A percentile compares a stretch with the other conserved stretches of the same genome.
Conservation (phyloP, 2,113 vertebrate species). For the Elanus axillaris region DNA sequence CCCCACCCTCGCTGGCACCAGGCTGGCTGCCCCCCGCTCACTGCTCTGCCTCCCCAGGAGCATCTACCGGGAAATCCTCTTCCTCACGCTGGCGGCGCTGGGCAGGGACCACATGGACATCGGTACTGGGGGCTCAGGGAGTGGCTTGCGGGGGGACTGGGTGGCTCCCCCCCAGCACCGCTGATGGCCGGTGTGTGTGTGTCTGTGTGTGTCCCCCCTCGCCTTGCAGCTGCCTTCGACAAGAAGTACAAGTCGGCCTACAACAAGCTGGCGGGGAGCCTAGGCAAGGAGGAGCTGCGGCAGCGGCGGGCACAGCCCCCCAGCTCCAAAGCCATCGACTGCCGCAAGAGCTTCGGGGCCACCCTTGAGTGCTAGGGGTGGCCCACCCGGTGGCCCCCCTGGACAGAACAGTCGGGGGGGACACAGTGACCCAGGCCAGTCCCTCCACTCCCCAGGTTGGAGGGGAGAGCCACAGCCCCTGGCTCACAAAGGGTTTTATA, state of each 20-base stretch:
- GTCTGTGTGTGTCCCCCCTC: background rate
- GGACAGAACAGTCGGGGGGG: too few species aligned
- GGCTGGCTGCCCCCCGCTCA: too few species aligned
- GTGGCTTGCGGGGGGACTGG: too few species aligned
- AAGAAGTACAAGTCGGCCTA: conserved; percentile 87
- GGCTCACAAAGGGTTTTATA: background rate
- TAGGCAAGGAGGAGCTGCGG: conserved; percentile 82
- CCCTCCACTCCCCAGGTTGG: too few species aligned
- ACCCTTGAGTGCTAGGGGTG: conserved; percentile 81
- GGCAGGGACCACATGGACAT: conserved; percentile 87
- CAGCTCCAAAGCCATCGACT: conserved; percentile 84
- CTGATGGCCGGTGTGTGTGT: background rate
- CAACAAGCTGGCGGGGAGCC: conserved; percentile 73
- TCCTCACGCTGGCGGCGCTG: conserved; percentile 89
- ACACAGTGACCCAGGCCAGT: background rate
- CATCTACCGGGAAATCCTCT: conserved; percentile 89
- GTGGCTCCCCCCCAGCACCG: background rate
- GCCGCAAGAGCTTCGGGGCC: conserved; percentile 85
- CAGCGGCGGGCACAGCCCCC: conserved; percentile 81
- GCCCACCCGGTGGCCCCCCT: background rate
- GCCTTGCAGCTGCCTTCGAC: conserved; percentile 80
- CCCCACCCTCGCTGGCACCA: too few species aligned
- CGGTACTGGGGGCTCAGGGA: conserved; percentile 10
- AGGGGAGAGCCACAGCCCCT: background rate
- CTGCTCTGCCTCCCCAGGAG: conserved; percentile 70